These are phyloP conservation scores for Copidosoma aretas DNA, from an alignment of 2,888 invertebrate genomes.

Conservation along the genomic window DNA sequence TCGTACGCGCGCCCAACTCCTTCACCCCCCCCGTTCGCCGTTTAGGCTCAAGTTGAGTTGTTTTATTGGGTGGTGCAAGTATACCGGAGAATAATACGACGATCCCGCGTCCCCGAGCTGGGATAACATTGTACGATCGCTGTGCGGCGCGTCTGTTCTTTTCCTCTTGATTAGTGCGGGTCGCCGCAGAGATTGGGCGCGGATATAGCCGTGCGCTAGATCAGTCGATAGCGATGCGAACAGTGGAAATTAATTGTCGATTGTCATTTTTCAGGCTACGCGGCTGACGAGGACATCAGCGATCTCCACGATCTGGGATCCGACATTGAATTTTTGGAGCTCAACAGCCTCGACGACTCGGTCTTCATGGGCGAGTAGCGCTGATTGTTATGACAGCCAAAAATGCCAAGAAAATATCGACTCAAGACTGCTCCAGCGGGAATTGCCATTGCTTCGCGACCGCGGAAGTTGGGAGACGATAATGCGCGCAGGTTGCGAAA, in stretches of 20 bases:
- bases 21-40: background rate
- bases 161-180: background rate
- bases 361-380: slow-evolving; percentile 51
- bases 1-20: background rate
- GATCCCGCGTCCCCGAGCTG: too few species aligned
- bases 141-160: too few species aligned
- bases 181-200: background rate
- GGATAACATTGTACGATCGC: too few species aligned
- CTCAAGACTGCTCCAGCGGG: too few species aligned
- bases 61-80: background rate
- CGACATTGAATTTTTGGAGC: slow-evolving; percentile 60
- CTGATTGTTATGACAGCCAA: background rate
- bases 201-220: too few species aligned
- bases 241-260: too few species aligned
- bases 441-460: too few species aligned
- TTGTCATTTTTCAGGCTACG: slow-evolving; percentile 56
- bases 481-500: too few species aligned
- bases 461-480: too few species aligned
- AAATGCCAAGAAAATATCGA: too few species aligned
- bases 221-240: too few species aligned
- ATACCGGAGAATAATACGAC: background rate
- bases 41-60: background rate
- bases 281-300: slow-evolving; percentile 50
- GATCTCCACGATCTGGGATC: slow-evolving; percentile 58
- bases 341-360: slow-evolving; percentile 57